A percentile compares a stretch with the other conserved stretches of the same genome.
Evolutionary conservation across 2,888 invertebrate genomes (phyloP).

Genomic region (Aspidiotus destructor): DNA sequence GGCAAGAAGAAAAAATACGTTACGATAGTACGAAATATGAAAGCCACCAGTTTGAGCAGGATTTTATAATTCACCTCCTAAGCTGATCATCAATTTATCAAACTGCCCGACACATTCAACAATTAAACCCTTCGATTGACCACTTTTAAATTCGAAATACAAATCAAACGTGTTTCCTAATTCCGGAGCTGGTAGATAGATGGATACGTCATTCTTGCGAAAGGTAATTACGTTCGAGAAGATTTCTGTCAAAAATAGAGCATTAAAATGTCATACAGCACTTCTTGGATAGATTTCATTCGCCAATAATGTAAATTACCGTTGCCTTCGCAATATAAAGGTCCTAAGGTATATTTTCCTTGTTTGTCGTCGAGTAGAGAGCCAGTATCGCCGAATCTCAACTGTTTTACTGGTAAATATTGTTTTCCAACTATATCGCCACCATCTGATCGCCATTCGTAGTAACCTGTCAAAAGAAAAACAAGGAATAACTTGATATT

Average conservation of each 20-base stretch:
- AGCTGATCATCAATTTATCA: slow-evolving; percentile 82
- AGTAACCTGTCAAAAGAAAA: slow-evolving; percentile 37
- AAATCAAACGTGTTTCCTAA: slow-evolving; percentile 92
- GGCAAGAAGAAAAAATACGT: not conserved
- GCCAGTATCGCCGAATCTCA: slow-evolving; percentile 90
- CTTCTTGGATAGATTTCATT: not conserved
- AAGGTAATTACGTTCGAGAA: slow-evolving; percentile 93
- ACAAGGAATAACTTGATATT: not conserved
- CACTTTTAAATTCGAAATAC: slow-evolving; percentile 92
- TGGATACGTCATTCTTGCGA: slow-evolving; percentile 77
- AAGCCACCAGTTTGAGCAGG: not conserved
- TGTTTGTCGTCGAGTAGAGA: slow-evolving; percentile 82
- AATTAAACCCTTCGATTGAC: slow-evolving; percentile 75
- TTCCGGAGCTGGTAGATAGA: slow-evolving; percentile 79
- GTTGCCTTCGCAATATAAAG: slow-evolving; percentile 84
- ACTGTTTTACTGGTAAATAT: slow-evolving; percentile 80
- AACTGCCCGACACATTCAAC: slow-evolving; percentile 81
- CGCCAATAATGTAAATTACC: slow-evolving; percentile 45
- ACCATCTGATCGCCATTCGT: slow-evolving; percentile 64
- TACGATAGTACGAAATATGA: not conserved
- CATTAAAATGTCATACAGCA: too few species aligned
- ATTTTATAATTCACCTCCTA: slow-evolving; percentile 46
- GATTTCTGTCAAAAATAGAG: slow-evolving; percentile 48
- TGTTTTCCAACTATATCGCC: slow-evolving; percentile 83
- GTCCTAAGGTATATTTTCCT: slow-evolving; percentile 76